Evolutionary conservation across 2,888 invertebrate genomes (phyloP), one percentile per base, ranked within the genome.

Genomic region (Drosophila infuscata): DNA sequence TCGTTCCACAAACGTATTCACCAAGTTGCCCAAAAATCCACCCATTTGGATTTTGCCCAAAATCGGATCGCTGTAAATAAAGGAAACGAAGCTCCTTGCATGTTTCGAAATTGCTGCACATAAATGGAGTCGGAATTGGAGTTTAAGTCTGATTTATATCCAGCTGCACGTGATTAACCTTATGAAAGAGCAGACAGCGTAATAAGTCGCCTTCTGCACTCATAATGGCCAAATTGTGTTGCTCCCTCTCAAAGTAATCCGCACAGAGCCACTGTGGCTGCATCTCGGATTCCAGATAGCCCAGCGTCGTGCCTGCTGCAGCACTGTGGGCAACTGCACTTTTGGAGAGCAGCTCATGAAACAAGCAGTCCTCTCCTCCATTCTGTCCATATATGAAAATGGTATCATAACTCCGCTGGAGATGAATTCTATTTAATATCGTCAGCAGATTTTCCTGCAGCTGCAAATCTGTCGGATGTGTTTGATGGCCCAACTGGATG

Each of bases 71-170:
- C 2, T 36, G 15, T 12, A 36, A 36, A 15, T 15, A 36, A 36
- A 15, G 15, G 35, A 15, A 0, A 36, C 5, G 35, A 15, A 25
- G 9, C 48, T 0, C 89, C 80, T 0, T 36, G 57, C 84, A 89
- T 81, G 20, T 89, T 71, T 0, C 6, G 30, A 35, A 89, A 83
- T 20, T 83, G 79, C 54, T 89, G 69, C 15, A 75, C 65, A 15
- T 69, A 89, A 15, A 87, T 69, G 0, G 48, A 8, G 0, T 0
- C 46, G 20, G 0, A 25, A 8, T 0, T 0, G 20, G 7, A 17
- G 1, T 25, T 0, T 33, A 29, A 3, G 30, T 7, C 3, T 17
- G 2, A 59, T 17, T 9, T n/a, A n/a, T 3, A 3, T 15, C 7
- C 5, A 76, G 33, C 11, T 76, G 52, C 8, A 69, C 52, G 15